Evolutionary conservation across 1,140 invertebrate species (phyloP).

Genomic region (Sycophaga agraensis): DNA sequence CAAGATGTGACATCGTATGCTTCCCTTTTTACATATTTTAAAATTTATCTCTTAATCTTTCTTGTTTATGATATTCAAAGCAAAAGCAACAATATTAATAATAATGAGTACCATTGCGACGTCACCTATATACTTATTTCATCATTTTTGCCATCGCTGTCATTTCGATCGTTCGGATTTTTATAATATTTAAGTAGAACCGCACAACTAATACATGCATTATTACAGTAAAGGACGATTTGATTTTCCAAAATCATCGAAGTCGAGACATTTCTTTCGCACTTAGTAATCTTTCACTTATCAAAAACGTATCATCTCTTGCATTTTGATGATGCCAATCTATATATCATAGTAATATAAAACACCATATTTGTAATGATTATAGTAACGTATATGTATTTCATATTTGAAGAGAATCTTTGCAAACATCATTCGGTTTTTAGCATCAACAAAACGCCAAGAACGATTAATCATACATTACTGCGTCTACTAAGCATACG

Average conservation of each 20-base stretch:
- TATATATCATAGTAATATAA: too few relatives aligned
- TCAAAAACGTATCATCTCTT: not conserved
- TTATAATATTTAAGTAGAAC: constrained; percentile 21
- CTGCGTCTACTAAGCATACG: not conserved
- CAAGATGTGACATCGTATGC: constrained; percentile 24
- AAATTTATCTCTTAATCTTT: constrained; percentile 32
- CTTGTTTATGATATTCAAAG: constrained; percentile 43
- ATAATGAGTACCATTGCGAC: constrained; percentile 38
- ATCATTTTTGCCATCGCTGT: not conserved
- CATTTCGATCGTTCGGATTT: not conserved
- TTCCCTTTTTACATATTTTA: constrained; percentile 27
- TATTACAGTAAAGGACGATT: constrained; percentile 11
- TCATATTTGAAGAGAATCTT: too few relatives aligned
- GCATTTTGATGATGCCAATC: not conserved
- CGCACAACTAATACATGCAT: constrained; percentile 22
- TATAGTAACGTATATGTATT: too few relatives aligned
- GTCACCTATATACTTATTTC: constrained; percentile 9
- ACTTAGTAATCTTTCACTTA: constrained; percentile 11
- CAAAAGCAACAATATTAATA: constrained; percentile 44
- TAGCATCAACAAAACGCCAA: not conserved
- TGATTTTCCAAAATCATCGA: not conserved
- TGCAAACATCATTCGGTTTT: not conserved
- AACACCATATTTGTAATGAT: too few relatives aligned
- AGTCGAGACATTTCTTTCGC: not conserved
- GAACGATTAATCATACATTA: not conserved